Conservation (phyloP, 1,140 invertebrate genomes). For the Diprion similis region DNA sequence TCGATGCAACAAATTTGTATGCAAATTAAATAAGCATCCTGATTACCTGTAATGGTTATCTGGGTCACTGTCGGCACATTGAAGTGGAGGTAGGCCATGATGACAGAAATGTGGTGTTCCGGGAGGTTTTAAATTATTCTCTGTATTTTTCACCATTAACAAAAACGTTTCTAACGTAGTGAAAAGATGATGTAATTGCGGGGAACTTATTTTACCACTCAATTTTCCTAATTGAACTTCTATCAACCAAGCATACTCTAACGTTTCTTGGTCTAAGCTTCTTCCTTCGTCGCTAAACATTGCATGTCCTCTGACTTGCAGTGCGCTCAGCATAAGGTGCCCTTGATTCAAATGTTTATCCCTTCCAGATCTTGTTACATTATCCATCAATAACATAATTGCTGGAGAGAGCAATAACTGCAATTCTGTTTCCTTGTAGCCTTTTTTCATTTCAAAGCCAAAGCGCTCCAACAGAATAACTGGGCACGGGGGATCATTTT, state of each 20-base stretch:
- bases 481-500: slow-evolving; percentile 88
- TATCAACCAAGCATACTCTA: slow-evolving; percentile 96
- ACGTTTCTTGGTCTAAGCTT: slow-evolving; percentile 88
- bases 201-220: slow-evolving; percentile 79
- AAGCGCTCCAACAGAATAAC: slow-evolving; percentile 89
- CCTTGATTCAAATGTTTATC: slow-evolving; percentile 87
- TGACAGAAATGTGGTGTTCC: slow-evolving; percentile 82
- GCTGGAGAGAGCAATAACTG: slow-evolving; percentile 92
- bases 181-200: slow-evolving; percentile 85
- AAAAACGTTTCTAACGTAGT: slow-evolving; percentile 90
- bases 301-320: slow-evolving; percentile 93
- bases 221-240: slow-evolving; percentile 85
- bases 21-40: not conserved
- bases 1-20: not conserved
- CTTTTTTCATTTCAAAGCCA: slow-evolving; percentile 96
- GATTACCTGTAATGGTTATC: slow-evolving; percentile 69
- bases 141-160: slow-evolving; percentile 83
- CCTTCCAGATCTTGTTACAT: slow-evolving; percentile 68
- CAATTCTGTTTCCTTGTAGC: slow-evolving; percentile 87
- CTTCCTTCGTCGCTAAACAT: slow-evolving; percentile 95
- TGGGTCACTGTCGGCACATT: slow-evolving; percentile 77
- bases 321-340: slow-evolving; percentile 86
- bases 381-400: slow-evolving; percentile 81
- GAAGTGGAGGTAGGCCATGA: slow-evolving; percentile 79
- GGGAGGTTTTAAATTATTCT: slow-evolving; percentile 84